Evolutionary conservation across 2,797 vertebrate species (phyloP).

Genomic region (Melanogrammus aeglefinus): DNA sequence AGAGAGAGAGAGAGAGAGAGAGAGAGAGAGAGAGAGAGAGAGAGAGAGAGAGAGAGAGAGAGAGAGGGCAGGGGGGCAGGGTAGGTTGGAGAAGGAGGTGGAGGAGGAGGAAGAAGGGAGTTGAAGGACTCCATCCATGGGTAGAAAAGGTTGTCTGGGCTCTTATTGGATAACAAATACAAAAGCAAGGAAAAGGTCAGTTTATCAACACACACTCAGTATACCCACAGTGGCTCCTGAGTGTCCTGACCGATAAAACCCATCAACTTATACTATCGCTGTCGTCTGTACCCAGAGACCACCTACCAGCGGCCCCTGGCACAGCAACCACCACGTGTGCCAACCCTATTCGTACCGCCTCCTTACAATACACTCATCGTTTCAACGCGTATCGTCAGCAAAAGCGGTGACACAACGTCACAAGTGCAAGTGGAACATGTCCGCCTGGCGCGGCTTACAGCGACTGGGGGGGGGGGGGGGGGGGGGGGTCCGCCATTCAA

Average conservation of each 20-base stretch:
- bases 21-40: constrained; percentile 11
- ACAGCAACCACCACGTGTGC: background rate
- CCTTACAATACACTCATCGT: constrained; percentile 1
- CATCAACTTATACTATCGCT: constrained; percentile 45
- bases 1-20: constrained; percentile 5
- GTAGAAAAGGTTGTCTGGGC: constrained; percentile 71
- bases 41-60: background rate
- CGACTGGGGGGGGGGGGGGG: constrained; percentile 16
- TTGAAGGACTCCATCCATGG: constrained; percentile 53
- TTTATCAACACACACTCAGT: constrained; percentile 68
- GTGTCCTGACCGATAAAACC: constrained; percentile 61
- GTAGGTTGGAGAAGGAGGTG: constrained; percentile 30
- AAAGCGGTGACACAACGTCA: background rate
- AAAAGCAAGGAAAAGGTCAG: constrained; percentile 73
- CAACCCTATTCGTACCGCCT: constrained; percentile 21
- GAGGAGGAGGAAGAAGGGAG: constrained; percentile 24
- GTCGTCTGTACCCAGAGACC: constrained; percentile 32
- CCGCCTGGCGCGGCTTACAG: constrained; percentile 6
- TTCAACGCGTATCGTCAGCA: constrained; percentile 2
- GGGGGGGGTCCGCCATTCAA: background rate
- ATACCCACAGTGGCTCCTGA: constrained; percentile 56
- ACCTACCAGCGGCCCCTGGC: constrained; percentile 9
- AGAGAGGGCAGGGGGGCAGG: background rate
- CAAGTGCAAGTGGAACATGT: background rate
- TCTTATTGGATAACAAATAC: constrained; percentile 72